Evolutionary conservation across 2,797 vertebrate species (phyloP).

Genomic region (Menidia menidia): DNA sequence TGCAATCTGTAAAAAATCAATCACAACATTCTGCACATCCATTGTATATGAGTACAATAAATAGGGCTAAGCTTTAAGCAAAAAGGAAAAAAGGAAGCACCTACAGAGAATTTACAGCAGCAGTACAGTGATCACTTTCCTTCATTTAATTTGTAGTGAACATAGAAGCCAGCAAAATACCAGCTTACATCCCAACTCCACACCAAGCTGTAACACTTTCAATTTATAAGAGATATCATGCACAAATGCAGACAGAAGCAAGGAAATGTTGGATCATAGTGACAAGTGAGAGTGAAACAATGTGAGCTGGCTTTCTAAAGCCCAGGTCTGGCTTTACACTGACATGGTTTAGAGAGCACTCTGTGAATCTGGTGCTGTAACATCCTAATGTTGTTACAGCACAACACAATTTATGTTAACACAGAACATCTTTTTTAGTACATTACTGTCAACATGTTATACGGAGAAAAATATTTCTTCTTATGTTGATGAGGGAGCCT

Average conservation of each 20-base stretch:
- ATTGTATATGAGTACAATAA: conserved; percentile 32
- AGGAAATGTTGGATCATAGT: background rate
- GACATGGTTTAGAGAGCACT: background rate
- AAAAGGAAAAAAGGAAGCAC: conserved; percentile 24
- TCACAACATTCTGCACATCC: conserved; percentile 39
- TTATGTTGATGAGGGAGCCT: no score
- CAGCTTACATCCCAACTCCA: background rate
- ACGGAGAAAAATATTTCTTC: no score
- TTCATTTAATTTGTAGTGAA: conserved; percentile 38
- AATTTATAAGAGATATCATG: background rate
- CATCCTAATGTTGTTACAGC: no score
- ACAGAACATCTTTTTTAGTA: no score
- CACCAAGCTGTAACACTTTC: background rate
- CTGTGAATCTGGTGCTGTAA: no score
- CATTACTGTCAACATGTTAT: no score
- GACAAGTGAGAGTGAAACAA: background rate
- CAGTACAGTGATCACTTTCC: conserved; percentile 36
- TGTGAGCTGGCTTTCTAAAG: background rate
- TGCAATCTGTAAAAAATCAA: conserved; percentile 33
- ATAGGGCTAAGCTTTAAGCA: conserved; percentile 23
- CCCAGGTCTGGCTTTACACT: background rate
- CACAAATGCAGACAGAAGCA: background rate
- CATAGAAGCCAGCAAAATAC: conserved; percentile 32
- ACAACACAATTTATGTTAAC: no score
- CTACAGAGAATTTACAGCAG: conserved; percentile 21